Conservation (phyloP, 2,797 vertebrate species). For the Acanthurus tractus region DNA sequence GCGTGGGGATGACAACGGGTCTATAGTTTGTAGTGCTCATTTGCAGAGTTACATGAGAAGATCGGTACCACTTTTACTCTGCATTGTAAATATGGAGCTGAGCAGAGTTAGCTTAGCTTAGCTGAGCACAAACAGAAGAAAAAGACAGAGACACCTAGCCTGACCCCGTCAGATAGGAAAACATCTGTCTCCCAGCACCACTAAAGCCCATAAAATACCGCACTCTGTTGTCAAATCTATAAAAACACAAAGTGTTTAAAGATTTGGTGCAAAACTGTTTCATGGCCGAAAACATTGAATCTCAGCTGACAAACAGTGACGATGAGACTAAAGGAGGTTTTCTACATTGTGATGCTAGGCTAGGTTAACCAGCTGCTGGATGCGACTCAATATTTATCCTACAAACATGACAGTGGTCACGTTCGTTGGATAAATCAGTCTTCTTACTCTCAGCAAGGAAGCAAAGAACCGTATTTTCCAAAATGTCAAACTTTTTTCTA, state of each 20-base stretch:
- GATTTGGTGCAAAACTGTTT: not conserved
- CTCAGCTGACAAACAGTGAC: not conserved
- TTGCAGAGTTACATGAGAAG: not conserved
- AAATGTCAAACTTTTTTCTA: too few relatives aligned
- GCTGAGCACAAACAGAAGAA: constrained; percentile 5
- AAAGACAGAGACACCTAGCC: not conserved
- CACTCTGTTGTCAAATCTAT: not conserved
- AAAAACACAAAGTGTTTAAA: not conserved
- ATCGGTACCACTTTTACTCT: not conserved
- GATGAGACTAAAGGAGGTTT: too few relatives aligned
- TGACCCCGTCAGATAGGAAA: too few relatives aligned
- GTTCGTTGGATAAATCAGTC: too few relatives aligned
- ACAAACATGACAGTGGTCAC: not conserved
- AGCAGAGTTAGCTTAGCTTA: not conserved
- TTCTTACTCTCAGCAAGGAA: not conserved
- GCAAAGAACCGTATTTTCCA: not conserved
- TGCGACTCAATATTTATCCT: not conserved
- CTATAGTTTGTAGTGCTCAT: not conserved
- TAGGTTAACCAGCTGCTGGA: not conserved
- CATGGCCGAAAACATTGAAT: not conserved
- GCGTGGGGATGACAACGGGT: too few relatives aligned
- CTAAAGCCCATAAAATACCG: not conserved
- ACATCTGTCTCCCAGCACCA: not conserved
- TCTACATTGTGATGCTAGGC: not conserved
- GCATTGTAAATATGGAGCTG: not conserved